These are phyloP conservation scores for Xiphorhynchus erythropygius DNA, from an alignment of 2,797 vertebrate genomes.

Conservation along the genomic window DNA sequence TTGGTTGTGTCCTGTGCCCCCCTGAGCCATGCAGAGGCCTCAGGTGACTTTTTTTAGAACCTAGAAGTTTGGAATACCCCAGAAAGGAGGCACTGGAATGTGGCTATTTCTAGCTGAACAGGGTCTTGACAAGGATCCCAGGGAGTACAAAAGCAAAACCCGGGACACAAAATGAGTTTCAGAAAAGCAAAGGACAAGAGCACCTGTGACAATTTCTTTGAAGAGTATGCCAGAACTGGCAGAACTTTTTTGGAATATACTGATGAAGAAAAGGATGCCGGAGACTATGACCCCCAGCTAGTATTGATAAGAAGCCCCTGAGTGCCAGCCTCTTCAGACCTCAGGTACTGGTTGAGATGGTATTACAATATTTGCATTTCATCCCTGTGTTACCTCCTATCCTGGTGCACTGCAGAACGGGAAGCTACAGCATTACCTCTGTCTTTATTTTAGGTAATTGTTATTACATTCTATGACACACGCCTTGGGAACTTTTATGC, in stretches of 20 bases:
- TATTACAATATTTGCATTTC: neutral
- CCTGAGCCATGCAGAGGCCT: neutral
- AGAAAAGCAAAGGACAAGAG: neutral
- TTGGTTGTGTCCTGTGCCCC: neutral
- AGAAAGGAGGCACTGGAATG: neutral
- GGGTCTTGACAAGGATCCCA: neutral
- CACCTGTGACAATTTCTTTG: neutral
- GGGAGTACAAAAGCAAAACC: neutral
- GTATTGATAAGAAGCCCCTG: neutral
- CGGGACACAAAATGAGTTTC: neutral
- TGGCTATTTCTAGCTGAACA: neutral
- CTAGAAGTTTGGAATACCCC: neutral
- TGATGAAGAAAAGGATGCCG: neutral
- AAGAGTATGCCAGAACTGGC: accelerated
- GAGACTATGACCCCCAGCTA: neutral
- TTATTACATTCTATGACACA: neutral
- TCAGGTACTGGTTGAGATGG: neutral
- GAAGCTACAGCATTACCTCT: neutral
- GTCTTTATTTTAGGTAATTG: neutral
- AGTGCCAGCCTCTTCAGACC: neutral
- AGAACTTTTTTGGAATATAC: neutral
- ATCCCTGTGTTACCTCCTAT: neutral
- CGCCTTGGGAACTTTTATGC: neutral
- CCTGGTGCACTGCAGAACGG: accelerated
- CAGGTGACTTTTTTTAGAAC: neutral